phyloP scores from a whole-genome alignment of 2,113 vertebrate species.

The Carettochelys insculpta region DNA sequence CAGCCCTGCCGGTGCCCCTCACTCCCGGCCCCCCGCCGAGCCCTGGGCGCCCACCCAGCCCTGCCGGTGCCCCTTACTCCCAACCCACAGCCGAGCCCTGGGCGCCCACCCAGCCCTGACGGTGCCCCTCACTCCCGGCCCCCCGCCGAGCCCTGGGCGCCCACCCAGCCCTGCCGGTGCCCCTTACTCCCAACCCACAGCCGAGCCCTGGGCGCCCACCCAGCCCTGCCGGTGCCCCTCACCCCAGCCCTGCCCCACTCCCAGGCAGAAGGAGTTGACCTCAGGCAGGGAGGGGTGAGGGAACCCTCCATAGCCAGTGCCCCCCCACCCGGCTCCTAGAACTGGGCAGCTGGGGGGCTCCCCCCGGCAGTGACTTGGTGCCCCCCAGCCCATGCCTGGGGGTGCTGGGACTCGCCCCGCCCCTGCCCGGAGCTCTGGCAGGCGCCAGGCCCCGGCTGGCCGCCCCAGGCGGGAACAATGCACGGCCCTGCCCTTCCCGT shows the following conservation, averaged over 20 bases:
- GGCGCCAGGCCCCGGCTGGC: constrained; percentile 34
- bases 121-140: no score
- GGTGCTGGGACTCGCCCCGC: neutral
- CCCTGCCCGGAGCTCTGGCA: neutral
- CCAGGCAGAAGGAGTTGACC: neutral
- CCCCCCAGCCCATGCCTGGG: neutral
- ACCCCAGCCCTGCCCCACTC: no score
- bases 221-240: no score
- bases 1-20: neutral
- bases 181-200: no score
- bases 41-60: no score
- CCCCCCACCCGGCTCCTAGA: neutral
- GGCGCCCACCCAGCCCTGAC: no score
- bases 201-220: no score
- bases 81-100: no score
- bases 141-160: no score
- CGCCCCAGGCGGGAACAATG: neutral
- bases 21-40: neutral
- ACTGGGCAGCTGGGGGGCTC: neutral
- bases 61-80: no score
- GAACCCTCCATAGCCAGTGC: neutral
- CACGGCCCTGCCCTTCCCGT: neutral
- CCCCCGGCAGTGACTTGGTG: neutral
- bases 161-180: no score
- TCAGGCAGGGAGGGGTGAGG: neutral